These are phyloP conservation scores for Mesopsocus fuscifrons DNA, from an alignment of 2,888 invertebrate species.

Conservation along the genomic window DNA sequence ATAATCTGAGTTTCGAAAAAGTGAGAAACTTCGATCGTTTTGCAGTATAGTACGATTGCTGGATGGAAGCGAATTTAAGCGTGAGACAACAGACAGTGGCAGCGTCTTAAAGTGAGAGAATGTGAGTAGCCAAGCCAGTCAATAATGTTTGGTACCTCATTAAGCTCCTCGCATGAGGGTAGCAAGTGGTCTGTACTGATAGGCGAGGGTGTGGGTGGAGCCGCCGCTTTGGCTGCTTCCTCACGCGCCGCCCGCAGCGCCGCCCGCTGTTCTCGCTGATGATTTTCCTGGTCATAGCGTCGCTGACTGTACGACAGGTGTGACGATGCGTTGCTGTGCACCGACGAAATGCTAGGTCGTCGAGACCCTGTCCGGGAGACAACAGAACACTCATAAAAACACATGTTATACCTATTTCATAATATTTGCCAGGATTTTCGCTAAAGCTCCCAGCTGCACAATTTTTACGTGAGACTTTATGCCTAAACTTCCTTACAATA, in stretches of 20 bases:
- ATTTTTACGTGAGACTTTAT: no score
- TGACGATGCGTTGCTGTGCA: constrained; percentile 68
- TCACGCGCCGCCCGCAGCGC: constrained; percentile 55
- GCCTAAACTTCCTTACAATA: no score
- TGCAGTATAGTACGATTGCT: no score
- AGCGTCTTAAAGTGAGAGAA: no score
- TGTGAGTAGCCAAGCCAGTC: no score
- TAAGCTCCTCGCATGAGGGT: constrained; percentile 50
- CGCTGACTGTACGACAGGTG: constrained; percentile 48
- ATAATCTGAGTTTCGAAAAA: no score
- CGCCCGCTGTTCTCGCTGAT: constrained; percentile 57
- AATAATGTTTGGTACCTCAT: no score
- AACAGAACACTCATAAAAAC: constrained; percentile 3
- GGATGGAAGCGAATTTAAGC: no score
- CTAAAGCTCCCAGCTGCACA: no score
- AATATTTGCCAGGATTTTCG: no score
- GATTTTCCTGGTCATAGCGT: constrained; percentile 60
- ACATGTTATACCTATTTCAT: background rate
- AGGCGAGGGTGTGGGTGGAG: constrained; percentile 25
- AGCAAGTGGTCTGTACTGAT: constrained; percentile 54
- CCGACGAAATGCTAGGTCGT: constrained; percentile 70
- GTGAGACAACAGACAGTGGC: no score
- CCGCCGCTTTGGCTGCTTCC: constrained; percentile 33
- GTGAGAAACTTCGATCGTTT: no score
- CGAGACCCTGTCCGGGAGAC: constrained; percentile 71